Percentiles rank a stretch among this genome's conserved stretches.
These are phyloP conservation scores for Hemibagrus guttatus DNA, from an alignment of 2,797 vertebrate species.

Conservation along the genomic window DNA sequence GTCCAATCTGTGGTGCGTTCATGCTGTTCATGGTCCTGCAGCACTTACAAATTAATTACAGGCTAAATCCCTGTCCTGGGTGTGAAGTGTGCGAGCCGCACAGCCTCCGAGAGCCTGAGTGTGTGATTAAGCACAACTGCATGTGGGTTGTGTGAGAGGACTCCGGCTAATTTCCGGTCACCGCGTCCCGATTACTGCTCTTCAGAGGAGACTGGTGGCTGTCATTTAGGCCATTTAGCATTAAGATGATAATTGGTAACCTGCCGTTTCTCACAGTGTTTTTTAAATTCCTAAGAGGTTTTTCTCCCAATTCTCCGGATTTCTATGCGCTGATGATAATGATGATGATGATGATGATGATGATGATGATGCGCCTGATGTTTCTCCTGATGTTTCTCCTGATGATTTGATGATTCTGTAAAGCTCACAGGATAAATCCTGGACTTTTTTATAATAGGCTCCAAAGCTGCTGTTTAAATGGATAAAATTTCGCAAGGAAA, in stretches of 20 bases:
- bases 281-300: constrained; percentile 1
- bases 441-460: neutral
- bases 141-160: constrained; percentile 20
- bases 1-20: neutral
- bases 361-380: neutral
- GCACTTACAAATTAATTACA: constrained; percentile 37
- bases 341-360: too few species aligned
- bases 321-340: too few species aligned
- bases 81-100: neutral
- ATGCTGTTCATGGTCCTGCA: neutral
- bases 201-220: constrained; percentile 39
- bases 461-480: neutral
- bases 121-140: constrained; percentile 49
- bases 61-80: constrained; percentile 21
- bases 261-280: constrained; percentile 23
- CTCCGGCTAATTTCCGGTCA: neutral
- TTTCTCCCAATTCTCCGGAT: constrained; percentile 14
- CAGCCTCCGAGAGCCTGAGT: constrained; percentile 11
- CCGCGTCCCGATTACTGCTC: constrained; percentile 23
- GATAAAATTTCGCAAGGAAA: neutral
- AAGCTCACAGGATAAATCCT: neutral
- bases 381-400: neutral
- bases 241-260: constrained; percentile 37
- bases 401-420: neutral
- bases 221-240: constrained; percentile 27